Conservation (phyloP, 2,113 vertebrate species). For the Ctenodactylus gundi region DNA sequence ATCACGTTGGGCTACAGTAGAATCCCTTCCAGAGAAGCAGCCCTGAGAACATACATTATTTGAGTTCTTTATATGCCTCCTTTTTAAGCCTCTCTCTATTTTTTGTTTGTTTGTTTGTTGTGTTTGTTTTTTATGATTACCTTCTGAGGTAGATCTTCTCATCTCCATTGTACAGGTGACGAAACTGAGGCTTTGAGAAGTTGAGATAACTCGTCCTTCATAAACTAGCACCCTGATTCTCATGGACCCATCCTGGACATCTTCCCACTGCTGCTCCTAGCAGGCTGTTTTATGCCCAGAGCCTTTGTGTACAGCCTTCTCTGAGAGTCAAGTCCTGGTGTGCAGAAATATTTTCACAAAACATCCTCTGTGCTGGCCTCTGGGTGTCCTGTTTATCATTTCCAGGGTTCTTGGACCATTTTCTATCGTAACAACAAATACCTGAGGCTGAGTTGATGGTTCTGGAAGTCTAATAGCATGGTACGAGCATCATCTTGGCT, state of each 20-base stretch:
- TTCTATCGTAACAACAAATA: background rate
- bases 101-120: too few species aligned
- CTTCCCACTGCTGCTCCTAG: background rate
- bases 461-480: background rate
- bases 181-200: background rate
- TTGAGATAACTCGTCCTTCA: background rate
- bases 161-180: background rate
- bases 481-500: background rate
- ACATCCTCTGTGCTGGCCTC: background rate
- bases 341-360: background rate
- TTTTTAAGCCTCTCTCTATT: background rate
- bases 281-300: background rate
- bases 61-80: rapidly evolving
- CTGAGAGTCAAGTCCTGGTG: background rate
- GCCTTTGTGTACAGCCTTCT: background rate
- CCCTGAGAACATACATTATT: background rate
- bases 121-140: rapidly evolving
- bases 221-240: background rate
- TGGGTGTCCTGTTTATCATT: background rate
- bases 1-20: background rate
- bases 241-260: background rate
- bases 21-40: background rate
- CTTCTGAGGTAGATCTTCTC: background rate
- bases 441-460: background rate
- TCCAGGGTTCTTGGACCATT: background rate